Conservation (phyloP, 2,888 invertebrate species). For the Cryptus armator region DNA sequence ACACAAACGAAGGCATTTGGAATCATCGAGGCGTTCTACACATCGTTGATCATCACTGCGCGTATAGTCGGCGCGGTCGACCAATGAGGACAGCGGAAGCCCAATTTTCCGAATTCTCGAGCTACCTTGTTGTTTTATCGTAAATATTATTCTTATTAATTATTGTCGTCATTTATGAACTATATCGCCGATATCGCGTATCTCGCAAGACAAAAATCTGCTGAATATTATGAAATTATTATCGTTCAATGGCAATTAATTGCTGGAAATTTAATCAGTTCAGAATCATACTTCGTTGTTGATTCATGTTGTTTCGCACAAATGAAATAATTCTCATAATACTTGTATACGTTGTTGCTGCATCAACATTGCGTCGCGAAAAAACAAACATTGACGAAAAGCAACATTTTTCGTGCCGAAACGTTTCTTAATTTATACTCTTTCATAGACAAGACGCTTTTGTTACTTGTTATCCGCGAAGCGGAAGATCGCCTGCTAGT, state of each 20-base stretch:
- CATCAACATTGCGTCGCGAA: too few relatives aligned
- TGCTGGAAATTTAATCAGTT: too few relatives aligned
- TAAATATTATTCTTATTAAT: background rate
- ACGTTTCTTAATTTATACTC: background rate
- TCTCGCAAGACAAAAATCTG: too few relatives aligned
- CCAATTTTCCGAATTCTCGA: background rate
- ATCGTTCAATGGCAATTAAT: too few relatives aligned
- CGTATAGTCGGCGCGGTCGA: background rate
- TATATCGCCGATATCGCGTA: too few relatives aligned
- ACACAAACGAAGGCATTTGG: slow-evolving; percentile 14
- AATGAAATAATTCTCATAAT: too few relatives aligned
- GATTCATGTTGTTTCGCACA: too few relatives aligned
- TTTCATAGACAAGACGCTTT: slow-evolving; percentile 41
- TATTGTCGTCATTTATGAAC: background rate
- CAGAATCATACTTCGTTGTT: too few relatives aligned
- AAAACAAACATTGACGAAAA: too few relatives aligned
- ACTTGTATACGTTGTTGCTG: too few relatives aligned
- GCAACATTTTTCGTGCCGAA: background rate
- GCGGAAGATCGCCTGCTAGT: slow-evolving; percentile 4
- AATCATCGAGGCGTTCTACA: slow-evolving; percentile 21
- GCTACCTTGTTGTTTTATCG: background rate
- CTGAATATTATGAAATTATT: too few relatives aligned
- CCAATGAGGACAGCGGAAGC: background rate
- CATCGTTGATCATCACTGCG: background rate
- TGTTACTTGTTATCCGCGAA: slow-evolving; percentile 2